phyloP scores from a whole-genome alignment of 2,888 invertebrate genomes.

The Cephus rjabovi region DNA sequence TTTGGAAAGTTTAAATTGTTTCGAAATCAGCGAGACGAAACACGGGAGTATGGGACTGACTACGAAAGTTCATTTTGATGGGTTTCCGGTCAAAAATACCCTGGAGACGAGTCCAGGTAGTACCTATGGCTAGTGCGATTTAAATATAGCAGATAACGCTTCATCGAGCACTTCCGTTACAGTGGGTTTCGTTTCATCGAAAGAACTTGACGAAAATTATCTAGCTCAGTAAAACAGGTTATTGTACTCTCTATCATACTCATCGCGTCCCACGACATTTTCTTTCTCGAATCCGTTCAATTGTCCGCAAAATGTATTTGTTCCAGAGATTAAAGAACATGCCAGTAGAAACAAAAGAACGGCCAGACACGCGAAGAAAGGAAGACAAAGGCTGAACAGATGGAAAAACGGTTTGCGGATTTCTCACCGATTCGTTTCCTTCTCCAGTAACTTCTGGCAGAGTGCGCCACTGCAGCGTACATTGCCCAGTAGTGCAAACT shows the following conservation, averaged over 20 bases:
- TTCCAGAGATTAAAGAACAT: neutral
- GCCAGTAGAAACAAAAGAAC: neutral
- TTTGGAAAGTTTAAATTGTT: constrained; percentile 42
- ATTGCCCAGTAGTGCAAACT: neutral
- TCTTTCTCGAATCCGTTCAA: neutral
- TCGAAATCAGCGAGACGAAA: constrained; percentile 24
- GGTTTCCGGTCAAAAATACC: neutral
- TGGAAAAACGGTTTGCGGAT: neutral
- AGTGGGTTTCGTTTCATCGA: neutral
- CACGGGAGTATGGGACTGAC: neutral
- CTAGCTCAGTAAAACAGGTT: neutral
- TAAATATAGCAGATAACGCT: neutral
- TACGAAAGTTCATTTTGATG: neutral
- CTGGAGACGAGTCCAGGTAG: neutral
- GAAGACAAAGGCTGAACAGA: neutral
- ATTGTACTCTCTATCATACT: neutral
- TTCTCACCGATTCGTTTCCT: neutral
- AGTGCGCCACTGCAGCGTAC: neutral
- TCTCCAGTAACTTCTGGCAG: neutral
- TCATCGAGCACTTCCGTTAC: neutral
- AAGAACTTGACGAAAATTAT: neutral
- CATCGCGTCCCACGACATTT: neutral
- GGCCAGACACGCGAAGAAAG: neutral
- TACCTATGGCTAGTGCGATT: neutral
- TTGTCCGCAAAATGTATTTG: neutral